Base-by-base conservation (phyloP, 1,140 invertebrate species). In the Meloidogyne hapla region DNA sequence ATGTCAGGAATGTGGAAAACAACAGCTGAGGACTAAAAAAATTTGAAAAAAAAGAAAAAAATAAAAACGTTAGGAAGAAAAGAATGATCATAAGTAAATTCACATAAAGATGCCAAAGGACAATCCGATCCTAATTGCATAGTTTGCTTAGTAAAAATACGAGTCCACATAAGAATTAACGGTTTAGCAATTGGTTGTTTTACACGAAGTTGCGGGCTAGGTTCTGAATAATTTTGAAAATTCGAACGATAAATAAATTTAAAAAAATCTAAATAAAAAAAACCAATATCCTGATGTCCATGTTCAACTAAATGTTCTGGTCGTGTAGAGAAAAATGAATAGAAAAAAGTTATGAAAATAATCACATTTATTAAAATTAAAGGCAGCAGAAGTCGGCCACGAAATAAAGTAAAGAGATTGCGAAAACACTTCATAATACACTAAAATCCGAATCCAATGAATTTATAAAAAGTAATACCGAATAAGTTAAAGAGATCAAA, bases 1-100 rank as follows among this genome's bases (percentile, higher is more conserved):
- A 79, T 23, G 26, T 79, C 77, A 65, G 67, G 62, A 79, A 79
- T 40, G 26, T 79, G 77, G 25, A 67, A 79, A 33, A 79, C 56
- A 23, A 79, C 69, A 23, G 77, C 77, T n/a, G 18, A 56, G 6
- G 48, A 18, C 75, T 56, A 56, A 48, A 48, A 48, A 5, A 48
- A 48, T 48, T 18, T 48, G 1, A 0, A 18, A 5, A 48, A 48
- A 5, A 3, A 48, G 18, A 48, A 5, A 3, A 48, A 5, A 18
- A 18, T 18, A 48, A 18, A 4, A 56, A 56, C 48, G 18, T 56
- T 21, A 6, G 48, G n/a, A 56, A 56, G 48, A 21, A 56, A 9
- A 6, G 48, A 6, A n/a, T n/a, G 45, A n/a, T 79, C 23, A 38
- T 70, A 70, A 28, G 76, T 70, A 8, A 79, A 10, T 25, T 48